Evolutionary conservation across 1,140 invertebrate species (phyloP).

Genomic region (Apis laboriosa): DNA sequence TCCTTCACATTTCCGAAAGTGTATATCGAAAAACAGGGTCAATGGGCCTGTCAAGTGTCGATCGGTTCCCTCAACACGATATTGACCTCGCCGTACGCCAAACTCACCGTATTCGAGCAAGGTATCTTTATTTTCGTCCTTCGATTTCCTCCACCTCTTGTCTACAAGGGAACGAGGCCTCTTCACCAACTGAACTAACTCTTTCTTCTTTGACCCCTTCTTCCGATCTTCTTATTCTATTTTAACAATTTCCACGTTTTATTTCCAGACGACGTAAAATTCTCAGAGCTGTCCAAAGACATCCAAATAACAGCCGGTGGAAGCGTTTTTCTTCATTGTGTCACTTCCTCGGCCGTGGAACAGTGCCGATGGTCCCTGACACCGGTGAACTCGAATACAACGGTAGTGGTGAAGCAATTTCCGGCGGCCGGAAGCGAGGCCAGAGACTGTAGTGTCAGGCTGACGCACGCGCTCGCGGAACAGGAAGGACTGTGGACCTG

Average conservation of each 20-base stretch:
- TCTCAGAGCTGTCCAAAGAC: constrained; percentile 78
- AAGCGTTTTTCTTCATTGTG: constrained; percentile 74
- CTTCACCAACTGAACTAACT: background rate
- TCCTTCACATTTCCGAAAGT: constrained; percentile 71
- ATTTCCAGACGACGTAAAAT: constrained; percentile 75
- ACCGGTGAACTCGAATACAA: constrained; percentile 76
- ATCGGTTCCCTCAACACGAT: constrained; percentile 67
- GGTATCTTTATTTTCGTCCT: constrained; percentile 60
- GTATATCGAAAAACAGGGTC: constrained; percentile 73
- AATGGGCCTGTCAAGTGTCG: constrained; percentile 76
- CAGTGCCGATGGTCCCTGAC: constrained; percentile 79
- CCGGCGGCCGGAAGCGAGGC: constrained; percentile 72
- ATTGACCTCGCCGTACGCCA: constrained; percentile 65
- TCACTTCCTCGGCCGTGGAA: constrained; percentile 74
- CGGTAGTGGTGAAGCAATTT: constrained; percentile 78
- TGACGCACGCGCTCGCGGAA: constrained; percentile 74
- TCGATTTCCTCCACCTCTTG: background rate
- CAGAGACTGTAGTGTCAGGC: constrained; percentile 77
- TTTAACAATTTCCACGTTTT: too few species aligned
- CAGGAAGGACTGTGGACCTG: constrained; percentile 79
- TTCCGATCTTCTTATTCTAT: too few species aligned
- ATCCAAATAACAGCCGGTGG: constrained; percentile 77
- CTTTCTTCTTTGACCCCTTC: too few species aligned
- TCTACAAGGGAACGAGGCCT: too few species aligned
- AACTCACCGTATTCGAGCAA: constrained; percentile 75